Base-by-base conservation (phyloP, 2,888 invertebrate genomes). In the Hypomecis atomaria region DNA sequence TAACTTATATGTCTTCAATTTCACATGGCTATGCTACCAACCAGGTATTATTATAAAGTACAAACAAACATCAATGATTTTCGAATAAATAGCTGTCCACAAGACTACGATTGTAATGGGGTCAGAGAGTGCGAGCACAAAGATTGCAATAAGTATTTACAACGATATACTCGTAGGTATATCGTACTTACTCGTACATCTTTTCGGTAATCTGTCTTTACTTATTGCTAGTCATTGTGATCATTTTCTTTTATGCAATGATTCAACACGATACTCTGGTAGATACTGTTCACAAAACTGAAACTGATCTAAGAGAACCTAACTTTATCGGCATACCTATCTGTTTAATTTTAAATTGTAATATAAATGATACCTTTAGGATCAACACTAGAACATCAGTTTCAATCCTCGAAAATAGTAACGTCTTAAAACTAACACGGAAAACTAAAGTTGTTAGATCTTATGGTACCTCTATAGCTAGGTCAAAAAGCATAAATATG, bases 111-210 rank as follows among this genome's bases (percentile, higher is more conserved):
- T 43, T 43, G 34, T 54, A 54, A 34, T 43, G 34, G 34, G 43
- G 53, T 54, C 53, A 33, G 42, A 52, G 53, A 54, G 34, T 54
- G n/a, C 53, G 43, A n/a, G 42, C 10, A 54, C 53, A 54, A 54
- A 43, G 53, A 54, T 54, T 52, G 52, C 52, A 40, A 52, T 52
- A 40, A 38, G 23, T 40, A 52, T 52, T 40, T 6, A 10, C 40
- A 40, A 40, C 40, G 23, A 52, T 38, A 52, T 23, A 23, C 23
- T 23, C 1, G 23, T 52, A 40, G 38, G 40, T 23, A 11, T 13
- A 23, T 23, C 23, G 23, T 23, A 23, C 23, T 23, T 23, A 23
- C 23, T 23, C 23, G 23, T 23, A 23, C 23, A 23, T 23, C 23
- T 23, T 23, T 23, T 23, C 23, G 23, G 23, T 23, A 23, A 23